Percentiles rank a stretch among this genome's conserved stretches.
phyloP scores from a whole-genome alignment of 2,888 invertebrate species.

The Andrena bucephala region DNA sequence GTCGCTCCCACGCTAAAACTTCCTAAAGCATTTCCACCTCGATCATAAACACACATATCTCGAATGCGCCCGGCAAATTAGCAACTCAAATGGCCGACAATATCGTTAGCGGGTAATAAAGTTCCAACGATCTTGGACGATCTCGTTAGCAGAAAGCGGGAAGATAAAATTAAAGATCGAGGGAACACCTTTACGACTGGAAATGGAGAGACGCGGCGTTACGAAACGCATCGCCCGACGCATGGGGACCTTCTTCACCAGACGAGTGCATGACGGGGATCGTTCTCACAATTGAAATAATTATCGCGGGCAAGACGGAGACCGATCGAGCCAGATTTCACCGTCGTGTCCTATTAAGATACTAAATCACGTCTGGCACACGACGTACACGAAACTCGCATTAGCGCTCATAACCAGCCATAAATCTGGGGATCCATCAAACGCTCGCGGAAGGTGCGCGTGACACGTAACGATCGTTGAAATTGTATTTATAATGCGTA shows the following conservation, averaged over 20 bases:
- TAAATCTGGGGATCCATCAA: slow-evolving; percentile 63
- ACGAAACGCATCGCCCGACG: slow-evolving; percentile 33
- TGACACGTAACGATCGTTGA: slow-evolving; percentile 40
- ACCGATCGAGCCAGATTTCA: slow-evolving; percentile 61
- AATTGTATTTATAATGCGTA: slow-evolving; percentile 36
- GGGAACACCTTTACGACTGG: not conserved
- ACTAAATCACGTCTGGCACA: slow-evolving; percentile 57
- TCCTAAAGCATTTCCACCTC: too few species aligned
- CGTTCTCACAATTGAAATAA: slow-evolving; percentile 65
- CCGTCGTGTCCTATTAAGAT: slow-evolving; percentile 70
- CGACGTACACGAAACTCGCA: slow-evolving; percentile 68
- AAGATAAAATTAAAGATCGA: slow-evolving; percentile 1
- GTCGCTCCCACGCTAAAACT: too few species aligned
- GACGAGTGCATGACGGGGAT: not conserved
- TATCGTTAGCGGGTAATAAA: slow-evolving; percentile 30
- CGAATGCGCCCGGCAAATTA: not conserved
- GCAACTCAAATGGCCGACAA: not conserved
- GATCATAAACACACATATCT: too few species aligned
- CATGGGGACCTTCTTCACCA: slow-evolving; percentile 8
- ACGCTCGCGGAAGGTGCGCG: slow-evolving; percentile 11
- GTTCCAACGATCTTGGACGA: slow-evolving; percentile 13
- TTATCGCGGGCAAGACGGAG: slow-evolving; percentile 50
- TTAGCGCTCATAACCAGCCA: slow-evolving; percentile 63
- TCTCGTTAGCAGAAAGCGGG: slow-evolving; percentile 34
- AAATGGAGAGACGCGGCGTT: slow-evolving; percentile 15